Evolutionary conservation across 2,113 vertebrate species (phyloP).

Genomic region (Amphiprion ocellaris): DNA sequence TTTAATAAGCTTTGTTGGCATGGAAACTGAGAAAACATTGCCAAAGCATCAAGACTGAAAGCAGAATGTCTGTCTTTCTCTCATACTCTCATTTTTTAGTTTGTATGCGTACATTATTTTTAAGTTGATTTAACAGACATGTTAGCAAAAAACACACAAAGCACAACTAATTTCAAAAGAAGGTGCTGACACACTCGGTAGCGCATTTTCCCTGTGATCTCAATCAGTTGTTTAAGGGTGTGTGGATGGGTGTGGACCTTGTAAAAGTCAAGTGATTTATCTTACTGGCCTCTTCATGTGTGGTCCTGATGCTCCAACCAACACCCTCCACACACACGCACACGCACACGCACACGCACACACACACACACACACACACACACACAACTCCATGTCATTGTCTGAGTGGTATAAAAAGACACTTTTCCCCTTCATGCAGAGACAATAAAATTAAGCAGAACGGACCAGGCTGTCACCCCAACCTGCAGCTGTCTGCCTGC

Average conservation of each 20-base stretch:
- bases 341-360: constrained; percentile 26
- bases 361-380: constrained; percentile 32
- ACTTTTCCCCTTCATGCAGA: constrained; percentile 11
- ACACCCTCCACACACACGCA: background rate
- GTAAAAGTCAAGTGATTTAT: constrained; percentile 73
- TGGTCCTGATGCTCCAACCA: constrained; percentile 39
- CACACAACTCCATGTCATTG: constrained; percentile 32
- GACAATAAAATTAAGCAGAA: constrained; percentile 36
- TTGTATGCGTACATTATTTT: constrained; percentile 6
- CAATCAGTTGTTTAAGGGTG: constrained; percentile 21
- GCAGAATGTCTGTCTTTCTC: background rate
- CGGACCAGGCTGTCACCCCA: constrained; percentile 14
- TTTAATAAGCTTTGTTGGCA: constrained; percentile 39
- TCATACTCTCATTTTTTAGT: background rate
- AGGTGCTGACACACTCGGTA: background rate
- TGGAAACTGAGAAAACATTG: constrained; percentile 36
- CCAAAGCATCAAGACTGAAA: constrained; percentile 23
- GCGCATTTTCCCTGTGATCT: constrained; percentile 32
- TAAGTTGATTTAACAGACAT: constrained; percentile 13
- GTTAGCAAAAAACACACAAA: constrained; percentile 4
- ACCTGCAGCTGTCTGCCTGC: constrained; percentile 4
- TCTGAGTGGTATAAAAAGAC: constrained; percentile 18
- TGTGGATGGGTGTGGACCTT: constrained; percentile 45
- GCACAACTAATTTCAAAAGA: constrained; percentile 10
- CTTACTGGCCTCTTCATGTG: constrained; percentile 55